Percentiles rank a stretch among this genome's conserved stretches.
Conservation (phyloP, 2,113 vertebrate genomes). For the Panthera tigris region DNA sequence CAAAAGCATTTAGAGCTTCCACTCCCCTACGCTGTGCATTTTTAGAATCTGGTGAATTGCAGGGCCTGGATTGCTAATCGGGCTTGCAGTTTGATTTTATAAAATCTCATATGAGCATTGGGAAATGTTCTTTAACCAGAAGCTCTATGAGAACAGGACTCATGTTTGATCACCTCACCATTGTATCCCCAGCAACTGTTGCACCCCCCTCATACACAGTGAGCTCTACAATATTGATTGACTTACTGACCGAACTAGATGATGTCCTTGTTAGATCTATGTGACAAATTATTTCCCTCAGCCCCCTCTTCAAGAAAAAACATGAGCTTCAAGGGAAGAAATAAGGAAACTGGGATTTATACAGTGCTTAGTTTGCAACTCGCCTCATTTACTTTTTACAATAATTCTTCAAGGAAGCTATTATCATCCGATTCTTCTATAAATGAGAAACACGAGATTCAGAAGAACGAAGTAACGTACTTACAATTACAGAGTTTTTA, state of each 20-base stretch:
- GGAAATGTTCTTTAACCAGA: background rate
- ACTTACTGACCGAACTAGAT: background rate
- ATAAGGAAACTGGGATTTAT: background rate
- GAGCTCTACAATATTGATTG: background rate
- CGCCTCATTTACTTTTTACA: slow-evolving; percentile 26
- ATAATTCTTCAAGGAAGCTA: background rate
- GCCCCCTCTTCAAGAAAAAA: background rate
- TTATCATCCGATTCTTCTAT: background rate
- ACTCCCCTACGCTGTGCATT: background rate
- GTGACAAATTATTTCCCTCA: background rate
- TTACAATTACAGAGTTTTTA: background rate
- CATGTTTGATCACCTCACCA: background rate
- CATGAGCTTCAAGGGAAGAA: background rate
- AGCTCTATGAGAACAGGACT: background rate
- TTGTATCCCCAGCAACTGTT: background rate
- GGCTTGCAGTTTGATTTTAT: slow-evolving; percentile 46
- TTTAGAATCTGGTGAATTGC: slow-evolving; percentile 38
- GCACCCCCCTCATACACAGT: background rate
- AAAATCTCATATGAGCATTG: background rate
- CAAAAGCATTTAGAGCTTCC: background rate
- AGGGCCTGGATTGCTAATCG: slow-evolving; percentile 8
- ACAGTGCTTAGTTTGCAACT: background rate
- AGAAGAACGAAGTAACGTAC: background rate
- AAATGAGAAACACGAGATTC: slow-evolving; percentile 2
- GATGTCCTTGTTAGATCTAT: background rate